phyloP scores from a whole-genome alignment of 2,888 invertebrate genomes.

The Microplitis manilae region DNA sequence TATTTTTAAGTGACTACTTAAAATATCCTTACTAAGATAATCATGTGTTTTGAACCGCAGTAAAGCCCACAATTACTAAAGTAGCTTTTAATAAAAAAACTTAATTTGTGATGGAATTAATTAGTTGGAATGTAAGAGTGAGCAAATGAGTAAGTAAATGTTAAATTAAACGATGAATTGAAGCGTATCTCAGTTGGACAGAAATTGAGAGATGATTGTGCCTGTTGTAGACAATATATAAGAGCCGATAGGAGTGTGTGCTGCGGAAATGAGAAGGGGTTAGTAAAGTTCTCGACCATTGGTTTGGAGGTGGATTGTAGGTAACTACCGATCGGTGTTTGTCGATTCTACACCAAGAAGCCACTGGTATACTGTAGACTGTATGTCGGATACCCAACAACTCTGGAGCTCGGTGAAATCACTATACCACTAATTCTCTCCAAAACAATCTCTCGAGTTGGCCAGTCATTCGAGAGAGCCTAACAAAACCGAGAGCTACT shows the following conservation, averaged over 20 bases:
- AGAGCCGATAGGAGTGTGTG: slow-evolving; percentile 21
- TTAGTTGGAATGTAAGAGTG: not conserved
- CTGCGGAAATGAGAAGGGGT: slow-evolving; percentile 11
- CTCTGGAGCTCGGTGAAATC: slow-evolving; percentile 31
- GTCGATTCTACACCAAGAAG: slow-evolving; percentile 36
- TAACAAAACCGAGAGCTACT: slow-evolving; percentile 19
- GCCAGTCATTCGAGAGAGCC: not conserved
- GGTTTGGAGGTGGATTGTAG: slow-evolving; percentile 37
- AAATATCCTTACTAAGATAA: no score
- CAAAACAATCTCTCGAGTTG: slow-evolving; percentile 38
- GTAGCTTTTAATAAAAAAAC: no score
- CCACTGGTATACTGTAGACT: slow-evolving; percentile 18
- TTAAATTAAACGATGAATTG: slow-evolving; percentile 12
- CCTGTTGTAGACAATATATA: slow-evolving; percentile 50
- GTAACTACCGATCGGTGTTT: slow-evolving; percentile 41
- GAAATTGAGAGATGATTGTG: slow-evolving; percentile 49
- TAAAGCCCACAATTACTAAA: no score
- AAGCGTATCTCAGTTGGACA: slow-evolving; percentile 54
- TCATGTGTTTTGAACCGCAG: no score
- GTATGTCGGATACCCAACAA: slow-evolving; percentile 30
- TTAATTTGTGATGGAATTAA: not conserved
- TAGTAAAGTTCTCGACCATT: slow-evolving; percentile 19
- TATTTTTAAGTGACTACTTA: no score
- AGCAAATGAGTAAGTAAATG: not conserved
- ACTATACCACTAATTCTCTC: slow-evolving; percentile 42